Conservation (phyloP, 2,888 invertebrate genomes). For the Gonocerus acuteangulatus region DNA sequence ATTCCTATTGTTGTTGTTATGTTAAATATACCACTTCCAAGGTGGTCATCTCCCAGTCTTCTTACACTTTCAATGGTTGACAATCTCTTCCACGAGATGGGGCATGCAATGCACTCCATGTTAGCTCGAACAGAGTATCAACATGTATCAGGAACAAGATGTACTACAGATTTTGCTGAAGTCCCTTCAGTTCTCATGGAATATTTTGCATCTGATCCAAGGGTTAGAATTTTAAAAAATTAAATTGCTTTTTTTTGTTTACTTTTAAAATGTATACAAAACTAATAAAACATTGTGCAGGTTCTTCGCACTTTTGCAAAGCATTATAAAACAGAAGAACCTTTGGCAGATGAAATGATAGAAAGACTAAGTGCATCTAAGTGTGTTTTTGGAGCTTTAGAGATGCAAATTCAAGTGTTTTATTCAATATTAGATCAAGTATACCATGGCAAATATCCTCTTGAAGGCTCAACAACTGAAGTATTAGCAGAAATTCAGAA, state of each 20-base stretch:
- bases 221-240: conserved; percentile 47
- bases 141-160: conserved; percentile 94
- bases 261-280: background rate
- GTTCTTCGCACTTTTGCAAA: conserved; percentile 77
- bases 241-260: background rate
- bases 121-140: conserved; percentile 89
- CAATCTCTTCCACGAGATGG: conserved; percentile 97
- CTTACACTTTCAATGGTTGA: conserved; percentile 80
- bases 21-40: conserved; percentile 73
- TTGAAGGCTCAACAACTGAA: conserved; percentile 55
- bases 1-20: conserved; percentile 87
- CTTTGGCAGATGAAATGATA: conserved; percentile 71
- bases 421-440: conserved; percentile 87
- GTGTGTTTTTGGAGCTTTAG: conserved; percentile 78
- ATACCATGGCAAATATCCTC: conserved; percentile 64
- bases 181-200: conserved; percentile 99
- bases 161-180: conserved; percentile 96
- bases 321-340: conserved; percentile 82
- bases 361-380: conserved; percentile 76
- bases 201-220: conserved; percentile 84
- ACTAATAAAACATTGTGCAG: conserved; percentile 43
- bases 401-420: conserved; percentile 75
- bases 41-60: conserved; percentile 67
- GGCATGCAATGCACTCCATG: conserved; percentile 99
- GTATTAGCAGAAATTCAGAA: conserved; percentile 68